Evolutionary conservation across 2,797 vertebrate genomes (phyloP).

Genomic region (Hozukius guyotensis): DNA sequence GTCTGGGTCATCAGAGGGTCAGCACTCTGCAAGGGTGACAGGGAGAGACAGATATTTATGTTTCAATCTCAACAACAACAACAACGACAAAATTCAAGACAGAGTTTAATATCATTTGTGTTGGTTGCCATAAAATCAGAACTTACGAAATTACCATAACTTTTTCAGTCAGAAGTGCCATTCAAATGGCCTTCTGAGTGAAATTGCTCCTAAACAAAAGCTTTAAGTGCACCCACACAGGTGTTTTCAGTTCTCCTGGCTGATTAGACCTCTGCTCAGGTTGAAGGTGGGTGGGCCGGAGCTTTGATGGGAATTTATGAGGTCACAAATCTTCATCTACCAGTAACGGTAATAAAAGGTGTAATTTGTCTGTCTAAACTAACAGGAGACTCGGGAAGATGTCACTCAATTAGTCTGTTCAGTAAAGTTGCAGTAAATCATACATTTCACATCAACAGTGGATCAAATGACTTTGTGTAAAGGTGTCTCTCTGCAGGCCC

Average conservation of each 20-base stretch:
- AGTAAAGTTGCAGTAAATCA: neutral
- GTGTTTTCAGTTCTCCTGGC: too few species aligned
- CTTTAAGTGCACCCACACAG: too few species aligned
- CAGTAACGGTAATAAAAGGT: too few species aligned
- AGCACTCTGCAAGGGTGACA: constrained; percentile 1
- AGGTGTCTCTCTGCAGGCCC: neutral
- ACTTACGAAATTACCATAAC: neutral
- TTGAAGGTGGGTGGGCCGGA: too few species aligned
- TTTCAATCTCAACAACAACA: neutral
- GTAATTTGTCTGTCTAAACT: too few species aligned
- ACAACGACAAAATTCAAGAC: neutral
- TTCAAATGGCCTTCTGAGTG: neutral
- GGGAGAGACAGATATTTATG: neutral
- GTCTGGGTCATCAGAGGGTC: constrained; percentile 63
- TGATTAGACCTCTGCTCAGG: too few species aligned
- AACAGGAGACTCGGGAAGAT: too few species aligned
- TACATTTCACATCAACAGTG: neutral
- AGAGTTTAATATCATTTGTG: neutral
- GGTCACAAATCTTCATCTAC: too few species aligned
- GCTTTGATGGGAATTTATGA: too few species aligned
- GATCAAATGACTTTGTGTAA: neutral
- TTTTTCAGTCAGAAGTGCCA: neutral
- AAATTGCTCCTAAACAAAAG: neutral
- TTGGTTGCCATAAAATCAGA: neutral
- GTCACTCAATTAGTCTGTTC: too few species aligned